Evolutionary conservation across 2,888 invertebrate genomes (phyloP), one percentile per base, ranked within the genome.

Genomic region (Gymnoscelis rufifasciata): DNA sequence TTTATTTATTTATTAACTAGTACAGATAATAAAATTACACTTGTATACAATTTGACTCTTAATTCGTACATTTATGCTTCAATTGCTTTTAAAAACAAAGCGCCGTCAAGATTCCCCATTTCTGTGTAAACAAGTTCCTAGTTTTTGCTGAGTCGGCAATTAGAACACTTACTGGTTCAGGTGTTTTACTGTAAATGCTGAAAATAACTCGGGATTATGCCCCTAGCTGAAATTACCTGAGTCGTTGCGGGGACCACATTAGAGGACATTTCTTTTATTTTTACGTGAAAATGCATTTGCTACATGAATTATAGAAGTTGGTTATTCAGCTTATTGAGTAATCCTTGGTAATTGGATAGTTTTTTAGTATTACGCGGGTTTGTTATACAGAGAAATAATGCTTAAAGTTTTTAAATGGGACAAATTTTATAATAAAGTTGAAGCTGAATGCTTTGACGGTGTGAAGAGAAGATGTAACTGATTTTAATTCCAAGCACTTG

Each of bases 131-230:
- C 7, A 1, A 3, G 8, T 15, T 13, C 40, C 54, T 47, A 54
- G 55, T 56, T 58, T 58, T 56, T 58, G 58, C 58, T 58, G 54
- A 58, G 51, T 42, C 49, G 43, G 56, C 43, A 58, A 58, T 56
- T 58, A 56, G 54, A 51, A 56, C 51, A 48, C 41, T 48, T 51
- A 51, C 52, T 43, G 45, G 49, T 43, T 45, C 50, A 50, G 50
- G 50, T 50, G 50, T 45, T 50, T 50, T 50, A 50, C 42, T 50
- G 50, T 50, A 45, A 50, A 50, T 38, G 50, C 38, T 42, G 45
- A 50, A 42, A 42, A 45, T 50, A 50, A 50, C 50, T 50, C 23
- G 38, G 50, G 50, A 39, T 50, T 42, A 50, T 40, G 35, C 45
- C 30, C 15, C 15, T 40, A 41, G 44, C 42, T 35, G 23, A 38